Evolutionary conservation across 2,888 invertebrate genomes (phyloP).

Genomic region (Nomada fabriciana): DNA sequence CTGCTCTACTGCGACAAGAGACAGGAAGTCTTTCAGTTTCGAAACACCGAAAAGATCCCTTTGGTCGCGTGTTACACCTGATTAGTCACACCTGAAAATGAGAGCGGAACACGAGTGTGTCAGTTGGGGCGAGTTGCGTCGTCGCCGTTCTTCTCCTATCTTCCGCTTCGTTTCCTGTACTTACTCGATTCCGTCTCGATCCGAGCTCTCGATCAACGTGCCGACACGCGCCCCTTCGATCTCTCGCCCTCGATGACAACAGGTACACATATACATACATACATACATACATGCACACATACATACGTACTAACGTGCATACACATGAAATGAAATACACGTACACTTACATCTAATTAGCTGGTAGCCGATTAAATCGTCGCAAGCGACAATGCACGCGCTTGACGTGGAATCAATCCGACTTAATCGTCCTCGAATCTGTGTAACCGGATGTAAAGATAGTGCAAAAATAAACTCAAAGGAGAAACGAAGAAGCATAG

Average conservation of each 20-base stretch:
- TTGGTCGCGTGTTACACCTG: conserved; percentile 10
- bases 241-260: background rate
- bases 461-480: conserved; percentile 57
- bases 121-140: conserved; percentile 78
- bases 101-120: conserved; percentile 70
- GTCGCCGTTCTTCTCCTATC: conserved; percentile 62
- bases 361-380: conserved; percentile 23
- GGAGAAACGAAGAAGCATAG: conserved; percentile 53
- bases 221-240: background rate
- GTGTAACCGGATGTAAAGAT: conserved; percentile 64
- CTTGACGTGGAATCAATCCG: conserved; percentile 13
- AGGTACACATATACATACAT: background rate
- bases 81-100: conserved; percentile 5
- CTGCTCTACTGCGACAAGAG: background rate
- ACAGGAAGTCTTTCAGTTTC: background rate
- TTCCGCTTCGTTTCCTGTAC: conserved; percentile 35
- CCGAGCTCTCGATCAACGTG: conserved; percentile 9
- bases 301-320: background rate
- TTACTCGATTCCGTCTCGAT: conserved; percentile 29
- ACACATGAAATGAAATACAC: background rate
- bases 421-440: conserved; percentile 34
- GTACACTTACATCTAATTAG: conserved; percentile 12
- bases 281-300: background rate
- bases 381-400: conserved; percentile 17
- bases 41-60: conserved; percentile 28